Base-by-base conservation (phyloP, 1,140 invertebrate species). In the Cephus cinctus region DNA sequence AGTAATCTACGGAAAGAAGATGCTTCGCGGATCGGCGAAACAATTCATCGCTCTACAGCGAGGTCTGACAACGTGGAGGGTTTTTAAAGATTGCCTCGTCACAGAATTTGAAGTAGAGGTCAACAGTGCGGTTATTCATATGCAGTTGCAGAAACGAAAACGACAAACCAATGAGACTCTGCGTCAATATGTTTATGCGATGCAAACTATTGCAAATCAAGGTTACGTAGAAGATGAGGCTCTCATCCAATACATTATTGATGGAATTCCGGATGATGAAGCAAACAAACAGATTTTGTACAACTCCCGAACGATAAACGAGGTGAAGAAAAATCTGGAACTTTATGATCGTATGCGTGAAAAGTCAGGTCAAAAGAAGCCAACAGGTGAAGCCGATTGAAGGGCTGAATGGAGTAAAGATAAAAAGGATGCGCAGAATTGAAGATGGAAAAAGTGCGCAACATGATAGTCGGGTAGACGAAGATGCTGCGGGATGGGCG, bases 151-250 rank as follows among this genome's bases (percentile, higher is more conserved):
- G 4, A 44, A 30, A 8, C 36, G 42, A 0, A 25, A 15, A 18
- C 19, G 27, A n/a, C 20, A 35, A 3, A 0, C 23, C 0, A 15
- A 42, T 4, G 53, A 61, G 36, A 45, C 39, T 12, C 50, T 53
- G 21, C 32, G 52, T 31, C 52, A 63, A 19, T 61, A 61, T 20
- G 38, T 54, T 0, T 52, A 60, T 5, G 41, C 44, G 5, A 64
- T 64, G 57, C 48, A 58, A 45, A 50, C 61, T 45, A 63, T 67
- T 12, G 65, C 54, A 12, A 58, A 49, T 48, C 50, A 55, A 43
- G 40, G 43, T 0, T 20, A 46, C n/a, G 32, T 63, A 3, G 61
- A 65, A 36, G 36, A 42, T 14, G 53, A 58, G 35, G 46, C 50
- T 0, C 9, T 66, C 0, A 53, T 63, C n/a, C 54, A 61, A 50